Base-by-base conservation (phyloP, 2,888 invertebrate genomes). In the Hemicrepidius hirtus region DNA sequence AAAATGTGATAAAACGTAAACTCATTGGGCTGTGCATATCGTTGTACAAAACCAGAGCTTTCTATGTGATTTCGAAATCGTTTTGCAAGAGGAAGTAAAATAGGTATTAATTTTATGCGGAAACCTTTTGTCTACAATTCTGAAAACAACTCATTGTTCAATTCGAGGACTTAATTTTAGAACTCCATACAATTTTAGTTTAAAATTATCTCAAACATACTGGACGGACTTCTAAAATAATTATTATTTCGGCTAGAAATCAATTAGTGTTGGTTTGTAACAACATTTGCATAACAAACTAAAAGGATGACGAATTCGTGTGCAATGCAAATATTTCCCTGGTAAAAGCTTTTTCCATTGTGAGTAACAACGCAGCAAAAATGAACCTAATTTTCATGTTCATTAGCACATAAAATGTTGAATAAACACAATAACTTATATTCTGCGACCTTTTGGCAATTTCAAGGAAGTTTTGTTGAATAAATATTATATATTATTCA, bases 61-160 rank as follows among this genome's bases (percentile, higher is more conserved):
- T 50, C 24, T 12, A 21, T 12, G 50, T 9, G 21, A 50, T 24
- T 28, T 50, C 21, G 20, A 50, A 50, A 24, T 28, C 20, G 50
- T 50, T n/a, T 50, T 50, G 16, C 21, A n/a, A 3, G n/a, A 50
- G 50, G 1, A 18, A 44, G 12, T 12, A 5, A 28, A 50, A 28
- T 28, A 50, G 6, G 24, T 50, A 50, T 50, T 50, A 21, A 50
- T 50, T 50, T 50, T 50, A 1, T n/a, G 20, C 12, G 50, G 50
- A 21, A 21, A n/a, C 50, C n/a, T 13, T 50, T 50, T 50, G 20
- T 49, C 12, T 49, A 10, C 2, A 20, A 10, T 9, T 49, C 10
- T 16, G 50, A 50, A 50, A 50, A 24, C 50, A 50, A 50, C 9
- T 50, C 50, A 7, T 16, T 44, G 44, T 44, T 44, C 44, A 9